Evolutionary conservation across 2,113 vertebrate species (phyloP).

Genomic region (Siniperca knerii): DNA sequence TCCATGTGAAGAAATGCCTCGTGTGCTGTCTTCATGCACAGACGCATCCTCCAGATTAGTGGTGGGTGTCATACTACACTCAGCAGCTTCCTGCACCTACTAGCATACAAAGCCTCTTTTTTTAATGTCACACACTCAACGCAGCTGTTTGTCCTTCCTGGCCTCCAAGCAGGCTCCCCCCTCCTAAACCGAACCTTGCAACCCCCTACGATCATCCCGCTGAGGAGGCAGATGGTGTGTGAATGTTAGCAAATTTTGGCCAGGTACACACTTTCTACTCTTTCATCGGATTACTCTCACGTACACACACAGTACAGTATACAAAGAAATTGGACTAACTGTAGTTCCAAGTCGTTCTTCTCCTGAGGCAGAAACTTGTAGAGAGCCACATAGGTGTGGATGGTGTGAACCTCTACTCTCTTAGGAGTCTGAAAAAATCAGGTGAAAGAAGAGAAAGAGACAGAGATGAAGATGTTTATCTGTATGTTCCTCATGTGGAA

Average conservation of each 20-base stretch:
- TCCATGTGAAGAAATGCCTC: constrained; percentile 14
- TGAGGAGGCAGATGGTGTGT: constrained; percentile 69
- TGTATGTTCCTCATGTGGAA: neutral
- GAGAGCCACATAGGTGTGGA: constrained; percentile 93
- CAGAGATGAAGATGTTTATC: constrained; percentile 13
- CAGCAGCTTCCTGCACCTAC: constrained; percentile 54
- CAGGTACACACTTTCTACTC: constrained; percentile 31
- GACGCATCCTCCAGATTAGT: constrained; percentile 32
- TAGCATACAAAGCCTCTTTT: constrained; percentile 39
- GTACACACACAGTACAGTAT: constrained; percentile 9
- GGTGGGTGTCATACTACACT: constrained; percentile 38
- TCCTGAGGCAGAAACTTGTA: constrained; percentile 95
- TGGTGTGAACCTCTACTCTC: constrained; percentile 86
- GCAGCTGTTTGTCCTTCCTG: constrained; percentile 61
- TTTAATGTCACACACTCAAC: constrained; percentile 40
- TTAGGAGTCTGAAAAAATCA: constrained; percentile 56
- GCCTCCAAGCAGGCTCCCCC: constrained; percentile 23
- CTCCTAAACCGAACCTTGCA: constrained; percentile 32
- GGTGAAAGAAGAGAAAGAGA: neutral
- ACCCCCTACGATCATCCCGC: constrained; percentile 51
- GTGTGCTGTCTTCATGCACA: constrained; percentile 10
- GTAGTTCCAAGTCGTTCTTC: constrained; percentile 91
- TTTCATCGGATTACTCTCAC: constrained; percentile 27
- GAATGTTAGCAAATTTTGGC: constrained; percentile 48
- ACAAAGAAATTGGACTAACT: constrained; percentile 83